phyloP scores from a whole-genome alignment of 37 sponge, comb jelly and placozoan species.

The Ephydatia muelleri region DNA sequence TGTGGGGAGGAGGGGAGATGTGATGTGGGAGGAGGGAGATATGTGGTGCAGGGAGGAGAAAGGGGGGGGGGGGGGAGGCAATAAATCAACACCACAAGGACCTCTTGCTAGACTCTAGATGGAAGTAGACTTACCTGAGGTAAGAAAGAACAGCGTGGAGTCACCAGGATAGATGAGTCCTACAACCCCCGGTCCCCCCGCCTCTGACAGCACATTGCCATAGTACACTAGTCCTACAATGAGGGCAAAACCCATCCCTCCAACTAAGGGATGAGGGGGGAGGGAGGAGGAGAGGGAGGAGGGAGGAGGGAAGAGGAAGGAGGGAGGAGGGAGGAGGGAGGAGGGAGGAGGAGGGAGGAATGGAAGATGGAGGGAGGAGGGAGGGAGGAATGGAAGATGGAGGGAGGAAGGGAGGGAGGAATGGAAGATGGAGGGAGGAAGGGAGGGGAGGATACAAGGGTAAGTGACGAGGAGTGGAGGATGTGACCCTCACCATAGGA shows the following conservation, averaged over 20 bases:
- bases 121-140: slow-evolving; percentile 20
- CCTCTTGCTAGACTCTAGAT: neutral
- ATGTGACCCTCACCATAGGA: slow-evolving; percentile 59
- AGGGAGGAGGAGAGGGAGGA: neutral
- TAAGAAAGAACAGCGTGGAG: slow-evolving; percentile 45
- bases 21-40: neutral
- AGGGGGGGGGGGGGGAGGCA: neutral
- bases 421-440: neutral
- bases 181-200: slow-evolving; percentile 57
- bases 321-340: neutral
- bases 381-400: neutral
- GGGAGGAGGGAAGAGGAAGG: neutral
- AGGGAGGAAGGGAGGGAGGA: neutral
- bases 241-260: slow-evolving; percentile 77
- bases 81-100: neutral
- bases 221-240: slow-evolving; percentile 50
- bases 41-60: neutral
- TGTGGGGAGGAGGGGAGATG: neutral
- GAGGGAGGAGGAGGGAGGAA: too few species aligned
- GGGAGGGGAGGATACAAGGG: neutral
- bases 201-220: slow-evolving; percentile 54
- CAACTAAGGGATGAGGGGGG: slow-evolving; percentile 28
- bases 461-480: neutral
- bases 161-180: slow-evolving; percentile 20
- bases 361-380: too few species aligned